A percentile compares a stretch with the other conserved stretches of the same genome.
Conservation (phyloP, 2,113 vertebrate species). For the Azemiops feae region DNA sequence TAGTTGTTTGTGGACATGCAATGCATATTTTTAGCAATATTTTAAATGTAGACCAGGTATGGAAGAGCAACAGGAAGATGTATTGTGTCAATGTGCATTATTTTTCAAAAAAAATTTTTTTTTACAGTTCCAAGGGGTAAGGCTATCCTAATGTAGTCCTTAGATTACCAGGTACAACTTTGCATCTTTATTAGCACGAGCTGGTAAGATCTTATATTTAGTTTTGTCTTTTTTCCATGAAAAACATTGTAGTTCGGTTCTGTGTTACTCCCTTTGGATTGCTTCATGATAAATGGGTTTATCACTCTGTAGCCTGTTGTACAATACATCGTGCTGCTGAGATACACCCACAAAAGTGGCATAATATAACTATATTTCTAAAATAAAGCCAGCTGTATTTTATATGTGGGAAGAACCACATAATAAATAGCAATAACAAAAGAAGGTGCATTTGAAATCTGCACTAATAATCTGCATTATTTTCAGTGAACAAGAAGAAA, state of each 20-base stretch:
- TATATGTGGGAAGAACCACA: background rate
- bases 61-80: background rate
- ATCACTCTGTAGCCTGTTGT: slow-evolving; percentile 1
- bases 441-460: slow-evolving; percentile 8
- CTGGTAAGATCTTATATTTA: background rate
- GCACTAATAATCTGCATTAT: too few species aligned
- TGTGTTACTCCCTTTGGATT: background rate
- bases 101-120: background rate
- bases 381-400: slow-evolving; percentile 27
- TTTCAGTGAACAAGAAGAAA: background rate
- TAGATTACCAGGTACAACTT: background rate
- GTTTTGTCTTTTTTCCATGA: background rate
- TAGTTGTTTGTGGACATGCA: background rate
- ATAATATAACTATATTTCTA: slow-evolving; percentile 5
- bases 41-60: background rate
- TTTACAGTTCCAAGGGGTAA: background rate
- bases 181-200: background rate
- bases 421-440: slow-evolving; percentile 26
- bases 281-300: background rate
- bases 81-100: background rate
- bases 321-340: slow-evolving; percentile 11
- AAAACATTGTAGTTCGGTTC: background rate
- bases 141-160: background rate
- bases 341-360: background rate
- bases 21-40: background rate